These are phyloP conservation scores for Mus spretus DNA, from an alignment of 2,797 vertebrate species.

Conservation along the genomic window DNA sequence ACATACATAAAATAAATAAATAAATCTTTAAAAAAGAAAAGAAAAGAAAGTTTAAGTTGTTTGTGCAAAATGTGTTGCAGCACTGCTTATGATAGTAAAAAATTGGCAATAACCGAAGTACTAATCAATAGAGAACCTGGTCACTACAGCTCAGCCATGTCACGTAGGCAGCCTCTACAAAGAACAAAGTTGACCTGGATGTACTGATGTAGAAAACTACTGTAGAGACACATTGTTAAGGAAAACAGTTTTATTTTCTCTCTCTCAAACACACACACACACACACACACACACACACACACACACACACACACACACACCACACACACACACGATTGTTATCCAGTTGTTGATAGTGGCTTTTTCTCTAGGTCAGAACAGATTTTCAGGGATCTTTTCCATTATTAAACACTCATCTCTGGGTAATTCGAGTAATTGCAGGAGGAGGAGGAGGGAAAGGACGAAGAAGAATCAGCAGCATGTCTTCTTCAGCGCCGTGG, in stretches of 20 bases:
- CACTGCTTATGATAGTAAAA: conserved; percentile 62
- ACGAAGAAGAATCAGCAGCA: background rate
- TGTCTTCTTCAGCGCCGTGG: background rate
- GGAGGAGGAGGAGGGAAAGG: too few relatives aligned
- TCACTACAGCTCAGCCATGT: conserved; percentile 50
- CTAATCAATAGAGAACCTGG: conserved; percentile 57
- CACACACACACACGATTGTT: background rate
- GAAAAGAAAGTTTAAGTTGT: conserved; percentile 66
- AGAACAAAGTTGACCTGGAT: conserved; percentile 54
- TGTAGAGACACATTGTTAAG: conserved; percentile 44
- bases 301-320: background rate
- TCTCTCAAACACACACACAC: too few relatives aligned
- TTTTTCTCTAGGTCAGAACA: conserved; percentile 50
- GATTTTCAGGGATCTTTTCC: conserved; percentile 52
- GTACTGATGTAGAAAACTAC: conserved; percentile 29
- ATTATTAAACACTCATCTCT: conserved; percentile 42
- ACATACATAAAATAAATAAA: too few relatives aligned
- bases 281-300: background rate
- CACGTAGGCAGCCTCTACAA: conserved; percentile 49
- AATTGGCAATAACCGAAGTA: conserved; percentile 50
- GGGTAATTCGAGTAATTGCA: background rate
- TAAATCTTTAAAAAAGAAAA: too few relatives aligned
- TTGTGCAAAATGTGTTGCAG: conserved; percentile 41
- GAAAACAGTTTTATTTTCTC: conserved; percentile 41
- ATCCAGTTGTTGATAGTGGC: background rate